Evolutionary conservation across 2,797 vertebrate species (phyloP).

Genomic region (Myioborus miniatus): DNA sequence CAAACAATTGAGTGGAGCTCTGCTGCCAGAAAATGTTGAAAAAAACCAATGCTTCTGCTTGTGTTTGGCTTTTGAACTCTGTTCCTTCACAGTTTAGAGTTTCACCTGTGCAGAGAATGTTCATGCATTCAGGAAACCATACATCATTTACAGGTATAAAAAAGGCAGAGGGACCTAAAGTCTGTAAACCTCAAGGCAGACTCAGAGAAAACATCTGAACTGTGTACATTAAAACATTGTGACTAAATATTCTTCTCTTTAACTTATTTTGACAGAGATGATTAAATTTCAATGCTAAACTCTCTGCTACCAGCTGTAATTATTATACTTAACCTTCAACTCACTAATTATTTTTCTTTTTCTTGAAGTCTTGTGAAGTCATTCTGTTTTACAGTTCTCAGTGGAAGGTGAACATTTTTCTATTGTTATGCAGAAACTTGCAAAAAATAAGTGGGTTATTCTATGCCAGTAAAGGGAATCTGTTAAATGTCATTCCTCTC

Average conservation of each 20-base stretch:
- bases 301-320: not conserved
- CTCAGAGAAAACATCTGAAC: not conserved
- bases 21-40: not conserved
- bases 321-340: not conserved
- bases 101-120: not conserved
- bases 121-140: not conserved
- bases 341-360: not conserved
- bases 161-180: not conserved
- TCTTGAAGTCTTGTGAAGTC: not conserved
- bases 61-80: not conserved
- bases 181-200: not conserved
- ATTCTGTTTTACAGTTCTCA: not conserved
- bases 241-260: not conserved
- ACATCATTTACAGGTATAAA: not conserved
- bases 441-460: not conserved
- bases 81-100: not conserved
- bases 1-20: not conserved
- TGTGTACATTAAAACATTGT: not conserved
- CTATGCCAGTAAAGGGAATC: not conserved
- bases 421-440: not conserved
- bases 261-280: not conserved
- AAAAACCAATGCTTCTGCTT: not conserved
- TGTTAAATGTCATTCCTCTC: not conserved
- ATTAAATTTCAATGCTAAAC: not conserved
- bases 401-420: not conserved